Conservation (phyloP, 1,140 invertebrate genomes). For the Drosophila simulans region DNA sequence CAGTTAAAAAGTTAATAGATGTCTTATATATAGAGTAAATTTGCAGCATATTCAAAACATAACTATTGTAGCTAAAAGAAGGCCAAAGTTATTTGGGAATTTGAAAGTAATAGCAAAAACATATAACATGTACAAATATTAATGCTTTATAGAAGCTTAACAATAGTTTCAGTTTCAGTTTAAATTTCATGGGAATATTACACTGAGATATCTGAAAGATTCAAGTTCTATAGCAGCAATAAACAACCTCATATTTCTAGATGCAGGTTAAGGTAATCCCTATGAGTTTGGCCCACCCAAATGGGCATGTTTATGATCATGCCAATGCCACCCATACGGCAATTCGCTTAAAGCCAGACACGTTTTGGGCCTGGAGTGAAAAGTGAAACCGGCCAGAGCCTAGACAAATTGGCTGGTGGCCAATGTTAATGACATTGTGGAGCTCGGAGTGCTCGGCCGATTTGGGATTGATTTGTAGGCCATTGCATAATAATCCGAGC, state of each 20-base stretch:
- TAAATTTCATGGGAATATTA: background rate
- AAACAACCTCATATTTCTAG: background rate
- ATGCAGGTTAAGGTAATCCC: slow-evolving; percentile 9
- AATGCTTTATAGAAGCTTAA: too few species aligned
- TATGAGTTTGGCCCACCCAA: background rate
- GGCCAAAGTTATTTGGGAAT: background rate
- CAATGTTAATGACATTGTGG: slow-evolving; percentile 58
- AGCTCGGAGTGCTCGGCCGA: slow-evolving; percentile 1
- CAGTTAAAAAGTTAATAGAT: too few species aligned
- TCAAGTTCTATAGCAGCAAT: background rate
- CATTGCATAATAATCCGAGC: slow-evolving; percentile 52
- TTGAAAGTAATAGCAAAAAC: too few species aligned
- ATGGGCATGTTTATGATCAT: background rate
- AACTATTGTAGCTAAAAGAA: background rate
- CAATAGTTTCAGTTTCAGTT: too few species aligned
- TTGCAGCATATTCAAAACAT: too few species aligned
- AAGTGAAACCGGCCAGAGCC: slow-evolving; percentile 25
- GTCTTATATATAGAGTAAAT: too few species aligned
- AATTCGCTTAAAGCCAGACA: slow-evolving; percentile 47
- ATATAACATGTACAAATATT: too few species aligned
- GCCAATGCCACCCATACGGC: slow-evolving; percentile 9
- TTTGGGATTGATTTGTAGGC: slow-evolving; percentile 43
- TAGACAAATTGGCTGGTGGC: slow-evolving; percentile 25
- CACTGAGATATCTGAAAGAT: background rate
- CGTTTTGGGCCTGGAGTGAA: slow-evolving; percentile 13